These are phyloP conservation scores for Pheosia tremula DNA, from an alignment of 2,888 invertebrate genomes.

Conservation along the genomic window DNA sequence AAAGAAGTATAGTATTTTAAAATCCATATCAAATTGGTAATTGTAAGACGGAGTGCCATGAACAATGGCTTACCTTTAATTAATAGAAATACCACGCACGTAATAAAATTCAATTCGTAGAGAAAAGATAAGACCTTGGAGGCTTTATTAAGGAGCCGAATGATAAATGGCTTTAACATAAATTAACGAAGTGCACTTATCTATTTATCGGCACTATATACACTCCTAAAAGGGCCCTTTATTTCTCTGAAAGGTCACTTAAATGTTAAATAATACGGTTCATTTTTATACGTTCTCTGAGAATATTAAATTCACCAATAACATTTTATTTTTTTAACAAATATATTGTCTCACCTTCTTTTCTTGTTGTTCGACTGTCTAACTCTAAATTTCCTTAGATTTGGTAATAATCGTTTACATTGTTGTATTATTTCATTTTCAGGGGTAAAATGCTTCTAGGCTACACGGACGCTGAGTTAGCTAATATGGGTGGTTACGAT, in stretches of 20 bases:
- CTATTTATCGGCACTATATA: neutral
- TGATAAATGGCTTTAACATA: constrained; percentile 5
- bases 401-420: too few relatives aligned
- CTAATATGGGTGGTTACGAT: constrained; percentile 98
- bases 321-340: too few relatives aligned
- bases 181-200: neutral
- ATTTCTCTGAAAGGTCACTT: neutral
- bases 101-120: constrained; percentile 20
- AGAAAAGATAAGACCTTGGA: constrained; percentile 8
- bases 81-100: constrained; percentile 42
- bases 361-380: too few relatives aligned
- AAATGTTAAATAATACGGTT: constrained; percentile 3
- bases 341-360: too few relatives aligned
- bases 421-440: constrained; percentile 47
- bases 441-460: constrained; percentile 98
- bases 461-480: constrained; percentile 95
- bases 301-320: constrained; percentile 1
- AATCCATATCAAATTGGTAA: constrained; percentile 54
- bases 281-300: neutral
- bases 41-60: constrained; percentile 39
- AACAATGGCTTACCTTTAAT: constrained; percentile 39
- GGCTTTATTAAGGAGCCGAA: neutral
- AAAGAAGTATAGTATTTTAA: constrained; percentile 37
- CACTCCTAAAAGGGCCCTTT: neutral
- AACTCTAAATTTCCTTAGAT: too few relatives aligned